phyloP scores from a whole-genome alignment of 2,888 invertebrate genomes.

The Ormyrus rosae region DNA sequence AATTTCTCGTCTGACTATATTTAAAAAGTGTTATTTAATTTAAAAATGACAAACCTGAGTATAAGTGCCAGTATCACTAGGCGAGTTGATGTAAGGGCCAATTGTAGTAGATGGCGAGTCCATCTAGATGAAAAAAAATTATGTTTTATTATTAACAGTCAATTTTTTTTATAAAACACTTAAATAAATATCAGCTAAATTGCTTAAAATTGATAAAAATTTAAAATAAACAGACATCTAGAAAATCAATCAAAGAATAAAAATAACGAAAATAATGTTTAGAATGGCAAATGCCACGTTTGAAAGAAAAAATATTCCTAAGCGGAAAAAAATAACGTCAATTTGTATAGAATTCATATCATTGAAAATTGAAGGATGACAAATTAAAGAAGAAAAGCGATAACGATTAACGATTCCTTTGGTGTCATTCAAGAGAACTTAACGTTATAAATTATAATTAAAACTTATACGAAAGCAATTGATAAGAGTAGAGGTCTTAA shows the following conservation, averaged over 20 bases:
- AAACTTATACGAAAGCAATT: slow-evolving; percentile 5
- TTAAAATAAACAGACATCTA: slow-evolving; percentile 55
- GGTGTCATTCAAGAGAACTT: background rate
- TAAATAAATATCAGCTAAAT: slow-evolving; percentile 27
- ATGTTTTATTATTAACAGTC: background rate
- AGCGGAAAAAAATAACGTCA: slow-evolving; percentile 11
- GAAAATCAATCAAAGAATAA: slow-evolving; percentile 36
- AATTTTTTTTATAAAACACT: slow-evolving; percentile 17
- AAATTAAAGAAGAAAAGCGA: slow-evolving; percentile 11
- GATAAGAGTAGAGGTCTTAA: background rate
- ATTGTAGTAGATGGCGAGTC: slow-evolving; percentile 76
- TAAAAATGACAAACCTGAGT: slow-evolving; percentile 70
- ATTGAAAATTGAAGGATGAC: slow-evolving; percentile 6
- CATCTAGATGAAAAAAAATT: slow-evolving; percentile 72
- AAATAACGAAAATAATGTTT: slow-evolving; percentile 19
- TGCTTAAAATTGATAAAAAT: slow-evolving; percentile 32
- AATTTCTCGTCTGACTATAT: background rate
- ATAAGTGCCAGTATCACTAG: slow-evolving; percentile 74
- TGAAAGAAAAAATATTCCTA: slow-evolving; percentile 48
- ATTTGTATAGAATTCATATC: slow-evolving; percentile 3
- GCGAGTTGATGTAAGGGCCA: slow-evolving; percentile 74
- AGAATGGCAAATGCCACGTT: slow-evolving; percentile 41
- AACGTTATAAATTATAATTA: slow-evolving; percentile 22
- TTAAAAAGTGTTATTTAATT: background rate
- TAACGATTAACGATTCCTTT: background rate